Base-by-base conservation (phyloP, 2,888 invertebrate species). In the Lepidocyrtoides sp. region DNA sequence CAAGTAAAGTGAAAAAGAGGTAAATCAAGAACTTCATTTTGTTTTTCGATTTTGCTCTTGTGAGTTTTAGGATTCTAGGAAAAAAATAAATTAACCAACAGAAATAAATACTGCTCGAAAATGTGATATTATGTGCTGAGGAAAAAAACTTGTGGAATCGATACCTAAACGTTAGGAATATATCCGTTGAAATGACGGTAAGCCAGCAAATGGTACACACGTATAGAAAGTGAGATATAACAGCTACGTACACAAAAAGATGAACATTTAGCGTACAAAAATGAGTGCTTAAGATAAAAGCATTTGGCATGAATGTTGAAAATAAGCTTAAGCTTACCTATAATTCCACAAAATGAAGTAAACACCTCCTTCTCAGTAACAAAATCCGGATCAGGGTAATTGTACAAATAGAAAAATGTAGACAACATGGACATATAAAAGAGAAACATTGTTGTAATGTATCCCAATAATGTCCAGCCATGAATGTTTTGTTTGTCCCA, bases 401-500 rank as follows among this genome's bases (percentile, higher is more conserved):
- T 32, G 36, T 72, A 84, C 26, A 66, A 29, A 36, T 88, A 81
- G 44, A 89, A 75, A 66, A 89, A 91, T 23, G 88, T 89, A 8
- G 79, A 57, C 44, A 91, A 3, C 20, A 89, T 20, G 0, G 90
- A 88, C 0, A 89, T 2, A 26, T 92, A 90, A 12, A 88, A 85
- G 14, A 54, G 41, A 4, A 91, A 60, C 88, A 89, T 88, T 10
- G 91, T 89, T 12, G 54, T 85, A 23, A 90, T 84, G 41, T 72
- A 85, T 5, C 90, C 87, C 29, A 92, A 26, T 26, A 92, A 29
- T 4, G 90, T 87, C 87, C 75, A 92, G 4, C 91, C 79, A 69
- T 92, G 92, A 51, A 93, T 72, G 41, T 91, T 93, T 48, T 92
- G 92, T n/a, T 89, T 91, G 4, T 93, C 93, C 91, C 91, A 93